Conservation (phyloP, 2,797 vertebrate species). For the Malurus leucopterus region DNA sequence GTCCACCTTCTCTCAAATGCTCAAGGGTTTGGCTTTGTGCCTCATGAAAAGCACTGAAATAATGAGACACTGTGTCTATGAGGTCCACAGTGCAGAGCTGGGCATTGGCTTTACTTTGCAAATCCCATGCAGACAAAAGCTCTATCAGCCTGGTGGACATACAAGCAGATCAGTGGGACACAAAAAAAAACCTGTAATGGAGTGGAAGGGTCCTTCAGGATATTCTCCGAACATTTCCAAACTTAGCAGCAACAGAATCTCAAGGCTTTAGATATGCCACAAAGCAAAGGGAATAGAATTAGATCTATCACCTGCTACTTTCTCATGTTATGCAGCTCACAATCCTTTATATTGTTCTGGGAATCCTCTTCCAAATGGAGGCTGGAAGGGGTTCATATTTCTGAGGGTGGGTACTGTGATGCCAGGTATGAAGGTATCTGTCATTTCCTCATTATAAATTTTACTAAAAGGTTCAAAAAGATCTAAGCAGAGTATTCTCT, state of each 20-base stretch:
- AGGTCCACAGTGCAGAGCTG: neutral
- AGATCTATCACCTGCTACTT: constrained; percentile 76
- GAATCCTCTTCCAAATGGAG: constrained; percentile 77
- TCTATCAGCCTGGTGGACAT: neutral
- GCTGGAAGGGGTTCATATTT: constrained; percentile 81
- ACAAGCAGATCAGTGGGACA: neutral
- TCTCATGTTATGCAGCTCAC: constrained; percentile 76
- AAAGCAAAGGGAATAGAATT: constrained; percentile 32
- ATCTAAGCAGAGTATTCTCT: constrained; percentile 83
- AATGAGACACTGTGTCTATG: neutral
- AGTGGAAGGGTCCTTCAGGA: neutral
- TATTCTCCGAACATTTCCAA: neutral
- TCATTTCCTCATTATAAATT: constrained; percentile 90
- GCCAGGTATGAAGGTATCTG: constrained; percentile 85
- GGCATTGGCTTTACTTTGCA: neutral
- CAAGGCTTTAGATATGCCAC: neutral
- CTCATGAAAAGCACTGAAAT: neutral
- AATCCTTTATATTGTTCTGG: constrained; percentile 77
- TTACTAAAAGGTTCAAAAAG: constrained; percentile 85
- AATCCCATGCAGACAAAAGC: neutral
- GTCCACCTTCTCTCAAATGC: neutral
- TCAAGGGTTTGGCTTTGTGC: neutral
- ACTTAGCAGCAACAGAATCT: neutral
- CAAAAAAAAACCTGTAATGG: neutral
- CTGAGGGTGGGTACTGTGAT: constrained; percentile 68